phyloP scores from a whole-genome alignment of 1,140 invertebrate genomes.

The Plodia interpunctella region DNA sequence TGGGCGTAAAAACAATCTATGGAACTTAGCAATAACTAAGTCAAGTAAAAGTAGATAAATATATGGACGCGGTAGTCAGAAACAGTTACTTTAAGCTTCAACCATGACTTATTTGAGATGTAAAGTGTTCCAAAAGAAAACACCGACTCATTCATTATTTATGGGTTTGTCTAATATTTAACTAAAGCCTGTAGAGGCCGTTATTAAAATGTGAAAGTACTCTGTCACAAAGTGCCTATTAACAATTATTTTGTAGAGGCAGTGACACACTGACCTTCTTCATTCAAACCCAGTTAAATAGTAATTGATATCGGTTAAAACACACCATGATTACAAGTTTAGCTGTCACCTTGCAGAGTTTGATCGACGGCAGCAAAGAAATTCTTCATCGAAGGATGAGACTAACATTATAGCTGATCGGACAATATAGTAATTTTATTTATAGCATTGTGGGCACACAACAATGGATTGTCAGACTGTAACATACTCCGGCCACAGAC shows the following conservation, averaged over 20 bases:
- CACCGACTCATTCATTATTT: conserved; percentile 13
- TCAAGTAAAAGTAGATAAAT: no score
- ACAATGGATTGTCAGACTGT: no score
- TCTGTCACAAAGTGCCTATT: not conserved
- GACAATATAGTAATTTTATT: no score
- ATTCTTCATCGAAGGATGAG: no score
- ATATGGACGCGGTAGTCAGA: not conserved
- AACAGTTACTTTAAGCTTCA: conserved; percentile 33
- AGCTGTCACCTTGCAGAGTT: no score
- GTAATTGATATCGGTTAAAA: not conserved
- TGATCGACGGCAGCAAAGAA: no score
- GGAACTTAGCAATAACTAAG: no score
- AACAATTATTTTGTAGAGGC: conserved; percentile 2
- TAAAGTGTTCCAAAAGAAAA: conserved; percentile 18
- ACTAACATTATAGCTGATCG: no score
- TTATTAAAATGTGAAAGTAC: conserved; percentile 7
- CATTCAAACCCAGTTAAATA: not conserved
- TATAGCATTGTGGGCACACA: no score
- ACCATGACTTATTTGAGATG: conserved; percentile 29
- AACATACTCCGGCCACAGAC: no score
- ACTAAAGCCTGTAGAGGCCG: not conserved
- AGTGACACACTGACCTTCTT: not conserved
- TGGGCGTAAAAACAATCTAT: no score
- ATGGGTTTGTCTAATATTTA: conserved; percentile 15
- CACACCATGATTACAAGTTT: not conserved